Base-by-base conservation (phyloP, 2,113 vertebrate genomes). In the Columbina picui region DNA sequence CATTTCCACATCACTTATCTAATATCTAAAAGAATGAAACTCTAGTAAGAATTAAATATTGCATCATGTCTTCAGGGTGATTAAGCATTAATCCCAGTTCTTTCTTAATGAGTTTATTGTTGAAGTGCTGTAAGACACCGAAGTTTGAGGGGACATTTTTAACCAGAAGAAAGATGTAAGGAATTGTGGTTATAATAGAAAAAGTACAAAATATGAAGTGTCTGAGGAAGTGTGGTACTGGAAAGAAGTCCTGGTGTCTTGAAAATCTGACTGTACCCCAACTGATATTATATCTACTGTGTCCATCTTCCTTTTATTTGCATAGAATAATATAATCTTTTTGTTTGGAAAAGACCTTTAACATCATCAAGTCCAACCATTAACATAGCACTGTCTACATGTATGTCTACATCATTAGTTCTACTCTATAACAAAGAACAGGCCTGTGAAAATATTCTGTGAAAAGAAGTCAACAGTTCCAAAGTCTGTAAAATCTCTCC, bases 1-100 rank as follows among this genome's bases (percentile, higher is more conserved):
- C 39, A 71, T 75, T 94, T 85, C 29, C 53, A 43, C 22, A 47
- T 36, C 15, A 55, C 2, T 82, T 75, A 79, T 52, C 21, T 67
- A 67, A 14, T 32, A 85, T n/a, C 13, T 84, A 41, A 55, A 89
- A 73, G 20, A 76, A 85, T 36, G 7, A 32, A 85, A 16, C 10
- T 67, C 56, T 53, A 22, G 39, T 82, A 82, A 90, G 89, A 84
- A 53, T 38, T 74, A 61, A 88, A 70, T 45, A 43, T 67, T 78
- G 23, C 13, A 64, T 63, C 23, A 38, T 6, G n/a, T 9, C 9
- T 30, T 90, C 9, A 19, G 29, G 14, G 21, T 57, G 16, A 41
- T 71, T 50, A 76, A 89, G 4, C 6, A 76, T 39, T 79, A 91
- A 73, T 76, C 18, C 3, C 16, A 19, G 6, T 41, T 78, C 32